Percentiles rank a stretch among this genome's conserved stretches.
phyloP scores from a whole-genome alignment of 1,140 invertebrate species.

The Archivesica marissinica region DNA sequence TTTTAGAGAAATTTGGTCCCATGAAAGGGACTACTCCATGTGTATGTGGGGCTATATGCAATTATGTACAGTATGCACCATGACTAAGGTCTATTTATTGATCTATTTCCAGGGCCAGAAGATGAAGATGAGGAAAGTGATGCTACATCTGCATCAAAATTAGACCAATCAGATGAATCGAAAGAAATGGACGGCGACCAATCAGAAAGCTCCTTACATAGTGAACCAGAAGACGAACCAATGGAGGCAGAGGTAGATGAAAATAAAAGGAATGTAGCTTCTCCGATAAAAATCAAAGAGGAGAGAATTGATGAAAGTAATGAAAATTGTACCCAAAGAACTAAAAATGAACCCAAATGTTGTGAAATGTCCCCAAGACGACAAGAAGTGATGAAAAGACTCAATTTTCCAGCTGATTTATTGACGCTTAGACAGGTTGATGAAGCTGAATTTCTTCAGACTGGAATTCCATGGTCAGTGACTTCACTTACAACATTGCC shows the following conservation, averaged over 20 bases:
- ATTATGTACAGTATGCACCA: too few relatives aligned
- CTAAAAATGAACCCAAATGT: slow-evolving; percentile 29
- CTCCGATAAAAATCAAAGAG: slow-evolving; percentile 1
- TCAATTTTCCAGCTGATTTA: slow-evolving; percentile 52
- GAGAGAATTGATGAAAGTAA: slow-evolving; percentile 15
- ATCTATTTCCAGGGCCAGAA: slow-evolving; percentile 55
- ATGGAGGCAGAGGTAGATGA: slow-evolving; percentile 13
- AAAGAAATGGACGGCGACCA: slow-evolving; percentile 46
- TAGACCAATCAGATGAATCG: slow-evolving; percentile 47
- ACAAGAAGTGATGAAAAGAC: slow-evolving; percentile 47
- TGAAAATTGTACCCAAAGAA: neutral
- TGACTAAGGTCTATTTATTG: neutral
- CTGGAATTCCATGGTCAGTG: slow-evolving; percentile 60
- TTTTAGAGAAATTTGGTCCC: too few relatives aligned
- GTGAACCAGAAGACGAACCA: slow-evolving; percentile 49
- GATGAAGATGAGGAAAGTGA: slow-evolving; percentile 58
- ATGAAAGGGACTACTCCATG: too few relatives aligned
- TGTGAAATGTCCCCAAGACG: slow-evolving; percentile 34
- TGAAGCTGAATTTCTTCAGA: slow-evolving; percentile 53
- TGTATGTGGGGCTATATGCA: too few relatives aligned
- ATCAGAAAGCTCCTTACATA: slow-evolving; percentile 34
- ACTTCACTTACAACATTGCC: neutral
- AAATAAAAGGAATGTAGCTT: slow-evolving; percentile 31
- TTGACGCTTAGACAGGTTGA: slow-evolving; percentile 58
- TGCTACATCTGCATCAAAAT: neutral